Base-by-base conservation (phyloP, 92 coral and sea anemone genomes). In the Zoanthus gigantus region DNA sequence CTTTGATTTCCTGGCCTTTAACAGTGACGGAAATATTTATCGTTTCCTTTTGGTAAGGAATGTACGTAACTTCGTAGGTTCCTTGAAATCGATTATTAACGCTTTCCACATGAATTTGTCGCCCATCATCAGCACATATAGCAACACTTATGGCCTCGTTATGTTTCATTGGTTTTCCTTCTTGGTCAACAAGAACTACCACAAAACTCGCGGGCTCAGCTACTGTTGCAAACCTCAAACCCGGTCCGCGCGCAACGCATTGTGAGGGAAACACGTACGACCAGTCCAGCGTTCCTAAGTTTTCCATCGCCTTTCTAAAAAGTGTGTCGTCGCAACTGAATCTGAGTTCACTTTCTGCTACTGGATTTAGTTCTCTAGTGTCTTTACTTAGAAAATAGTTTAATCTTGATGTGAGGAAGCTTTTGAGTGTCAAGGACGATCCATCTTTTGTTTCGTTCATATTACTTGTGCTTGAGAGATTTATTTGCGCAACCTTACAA, bases 221-320 rank as follows among this genome's bases (percentile, higher is more conserved):
- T 9, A 86, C 85, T 17, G 81, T 42, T 7, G 94, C 94, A 17
- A 86, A 77, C 71, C 90, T 85, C 37, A 89, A 37, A 4, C 94
- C 94, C 5, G 87, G 87, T 11, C 94, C 94, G 6, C 94, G 90
- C 76, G 94, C 94, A 13, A 74, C 63, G 85, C 94, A 92, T 46
- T 85, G 79, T 66, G 71, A 65, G 28, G 94, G 89, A 76, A 88
- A 80, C 0, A 72, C 90, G 53, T 71, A 71, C 3, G 76, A 83
- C 56, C 88, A 88, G n/a, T 89, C 92, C 1, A 92, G 88, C 67
- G 78, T 78, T 29, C 94, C 94, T 48, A 92, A 89, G 6, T 83
- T 83, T 12, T 89, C 88, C 18, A 92, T 85, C 5, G 94, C 94
- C 18, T 82, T 75, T 53, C 90, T 89, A 11, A 92, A 53, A 42